A percentile compares a stretch with the other conserved stretches of the same genome.
Conservation (phyloP, 2,888 invertebrate species). For the Campoplex nolae region DNA sequence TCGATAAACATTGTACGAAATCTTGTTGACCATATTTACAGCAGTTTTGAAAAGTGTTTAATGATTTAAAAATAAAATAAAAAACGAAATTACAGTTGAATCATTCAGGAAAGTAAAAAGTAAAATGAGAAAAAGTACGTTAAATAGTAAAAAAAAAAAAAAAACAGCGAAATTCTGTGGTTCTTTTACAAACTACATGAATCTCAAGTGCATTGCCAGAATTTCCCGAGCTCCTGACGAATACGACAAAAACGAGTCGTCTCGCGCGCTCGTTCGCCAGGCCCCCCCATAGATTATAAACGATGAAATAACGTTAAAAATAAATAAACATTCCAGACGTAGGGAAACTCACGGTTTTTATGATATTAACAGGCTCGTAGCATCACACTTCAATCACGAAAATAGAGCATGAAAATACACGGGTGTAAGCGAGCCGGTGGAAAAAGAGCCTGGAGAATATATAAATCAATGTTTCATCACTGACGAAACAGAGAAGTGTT, state of each 20-base stretch:
- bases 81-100: not conserved
- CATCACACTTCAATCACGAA: no score
- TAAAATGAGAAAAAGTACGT: not conserved
- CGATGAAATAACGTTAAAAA: conserved; percentile 45
- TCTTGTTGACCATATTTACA: not conserved
- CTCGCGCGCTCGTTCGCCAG: conserved; percentile 16
- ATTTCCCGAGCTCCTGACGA: conserved; percentile 19
- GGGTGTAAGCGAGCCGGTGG: not conserved
- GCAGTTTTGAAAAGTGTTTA: not conserved
- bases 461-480: conserved; percentile 42
- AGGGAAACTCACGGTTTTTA: no score
- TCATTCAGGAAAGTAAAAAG: no score
- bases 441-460: conserved; percentile 28
- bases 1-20: not conserved
- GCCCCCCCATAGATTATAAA: not conserved
- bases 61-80: no score
- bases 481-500: conserved; percentile 7
- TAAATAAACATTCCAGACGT: conserved; percentile 41
- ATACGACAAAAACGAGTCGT: not conserved
- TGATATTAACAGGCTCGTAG: no score
- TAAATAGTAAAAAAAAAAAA: not conserved
- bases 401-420: not conserved
- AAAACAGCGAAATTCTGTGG: not conserved
- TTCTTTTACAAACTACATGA: conserved; percentile 32
- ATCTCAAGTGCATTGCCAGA: conserved; percentile 18